phyloP scores from a whole-genome alignment of 2,888 invertebrate species.

The Lamproptera curius region DNA sequence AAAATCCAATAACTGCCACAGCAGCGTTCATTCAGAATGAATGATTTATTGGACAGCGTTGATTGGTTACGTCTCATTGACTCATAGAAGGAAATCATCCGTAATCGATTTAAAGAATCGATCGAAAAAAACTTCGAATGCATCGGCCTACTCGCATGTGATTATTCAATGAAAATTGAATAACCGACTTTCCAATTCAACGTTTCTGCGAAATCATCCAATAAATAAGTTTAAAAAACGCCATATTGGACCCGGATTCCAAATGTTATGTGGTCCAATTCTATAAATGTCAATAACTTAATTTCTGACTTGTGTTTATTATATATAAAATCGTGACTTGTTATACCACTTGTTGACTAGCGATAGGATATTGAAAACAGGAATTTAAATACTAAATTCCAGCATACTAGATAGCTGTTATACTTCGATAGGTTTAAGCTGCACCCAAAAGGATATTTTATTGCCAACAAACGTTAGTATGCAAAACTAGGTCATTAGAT shows the following conservation, averaged over 20 bases:
- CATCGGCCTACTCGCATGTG: constrained; percentile 1
- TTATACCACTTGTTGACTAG: not conserved
- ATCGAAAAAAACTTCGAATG: constrained; percentile 5
- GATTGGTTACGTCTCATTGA: constrained; percentile 8
- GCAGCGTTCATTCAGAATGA: no score
- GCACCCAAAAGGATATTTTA: no score
- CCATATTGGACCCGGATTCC: not conserved
- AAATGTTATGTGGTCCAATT: not conserved
- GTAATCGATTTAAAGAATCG: constrained; percentile 5
- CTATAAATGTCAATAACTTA: not conserved
- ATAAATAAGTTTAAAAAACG: not conserved
- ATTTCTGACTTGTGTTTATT: not conserved
- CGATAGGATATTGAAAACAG: not conserved
- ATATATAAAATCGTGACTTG: not conserved
- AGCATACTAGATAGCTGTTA: not conserved
- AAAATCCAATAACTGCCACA: no score
- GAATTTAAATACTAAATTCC: not conserved
- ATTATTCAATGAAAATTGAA: constrained; percentile 17
- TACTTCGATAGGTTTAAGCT: not conserved
- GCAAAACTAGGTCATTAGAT: no score
- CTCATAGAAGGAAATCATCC: constrained; percentile 9
- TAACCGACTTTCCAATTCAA: constrained; percentile 18
- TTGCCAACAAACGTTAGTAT: no score
- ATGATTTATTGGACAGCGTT: no score
- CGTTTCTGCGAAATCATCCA: constrained; percentile 2